A percentile compares a stretch with the other conserved stretches of the same genome.
phyloP scores from a whole-genome alignment of 2,888 invertebrate genomes.

The Meiosimyza decipiens region DNA sequence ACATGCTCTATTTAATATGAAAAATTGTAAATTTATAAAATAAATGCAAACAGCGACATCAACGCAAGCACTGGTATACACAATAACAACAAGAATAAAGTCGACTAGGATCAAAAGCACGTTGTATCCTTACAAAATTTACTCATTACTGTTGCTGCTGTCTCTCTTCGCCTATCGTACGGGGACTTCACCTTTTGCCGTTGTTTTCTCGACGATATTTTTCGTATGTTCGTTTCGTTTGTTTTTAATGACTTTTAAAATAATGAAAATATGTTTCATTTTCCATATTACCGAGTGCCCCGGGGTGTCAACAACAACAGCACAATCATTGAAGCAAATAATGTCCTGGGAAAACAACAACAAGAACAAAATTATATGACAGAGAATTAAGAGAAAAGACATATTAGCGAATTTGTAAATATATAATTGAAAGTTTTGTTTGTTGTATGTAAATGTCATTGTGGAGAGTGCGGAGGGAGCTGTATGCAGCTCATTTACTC shows the following conservation, averaged over 20 bases:
- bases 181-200: no score
- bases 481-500: conserved; percentile 14
- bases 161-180: neutral
- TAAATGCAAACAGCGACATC: no score
- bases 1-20: no score
- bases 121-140: no score
- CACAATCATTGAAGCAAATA: no score
- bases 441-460: conserved; percentile 16
- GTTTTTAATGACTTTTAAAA: conserved; percentile 33
- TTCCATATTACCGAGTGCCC: conserved; percentile 28
- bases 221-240: conserved; percentile 8
- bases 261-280: conserved; percentile 36
- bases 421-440: conserved; percentile 21
- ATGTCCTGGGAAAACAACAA: conserved; percentile 1
- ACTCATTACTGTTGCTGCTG: neutral
- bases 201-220: no score
- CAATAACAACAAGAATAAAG: no score
- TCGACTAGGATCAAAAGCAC: no score
- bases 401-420: conserved; percentile 23
- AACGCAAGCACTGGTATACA: no score
- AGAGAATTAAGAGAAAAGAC: conserved; percentile 39
- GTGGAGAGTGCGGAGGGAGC: conserved; percentile 32
- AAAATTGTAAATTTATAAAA: no score
- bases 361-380: conserved; percentile 26
- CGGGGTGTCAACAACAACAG: conserved; percentile 12